A percentile compares a stretch with the other conserved stretches of the same genome.
Conservation (phyloP, 2,797 vertebrate genomes). For the Oryzias dopingdopingensis region DNA sequence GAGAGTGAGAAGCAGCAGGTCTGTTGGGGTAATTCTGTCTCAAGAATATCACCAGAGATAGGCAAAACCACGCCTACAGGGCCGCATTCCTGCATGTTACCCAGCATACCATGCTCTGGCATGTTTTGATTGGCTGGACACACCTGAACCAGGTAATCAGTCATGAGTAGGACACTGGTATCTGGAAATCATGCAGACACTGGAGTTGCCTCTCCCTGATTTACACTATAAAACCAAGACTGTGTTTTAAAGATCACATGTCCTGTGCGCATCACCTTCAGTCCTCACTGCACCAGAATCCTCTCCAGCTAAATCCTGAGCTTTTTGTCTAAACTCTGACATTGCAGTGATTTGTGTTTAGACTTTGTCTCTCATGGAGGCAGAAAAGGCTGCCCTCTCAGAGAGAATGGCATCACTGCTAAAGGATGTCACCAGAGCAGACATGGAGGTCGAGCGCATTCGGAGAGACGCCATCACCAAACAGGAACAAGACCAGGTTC, state of each 20-base stretch:
- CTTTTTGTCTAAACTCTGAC: slow-evolving; percentile 15
- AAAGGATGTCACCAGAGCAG: slow-evolving; percentile 62
- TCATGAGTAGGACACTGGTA: no score
- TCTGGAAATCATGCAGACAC: no score
- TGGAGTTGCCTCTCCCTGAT: background rate
- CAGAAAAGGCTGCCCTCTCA: slow-evolving; percentile 70
- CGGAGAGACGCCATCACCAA: slow-evolving; percentile 70
- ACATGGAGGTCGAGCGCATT: slow-evolving; percentile 64
- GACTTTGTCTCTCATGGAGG: slow-evolving; percentile 80
- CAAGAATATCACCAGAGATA: background rate
- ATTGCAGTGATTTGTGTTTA: slow-evolving; percentile 42
- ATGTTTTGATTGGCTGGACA: no score
- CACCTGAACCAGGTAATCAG: no score
- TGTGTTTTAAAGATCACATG: no score
- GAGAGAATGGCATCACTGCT: slow-evolving; percentile 70
- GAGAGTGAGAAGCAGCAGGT: slow-evolving; percentile 85
- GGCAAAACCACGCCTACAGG: background rate
- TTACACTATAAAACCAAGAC: background rate
- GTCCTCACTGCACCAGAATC: background rate
- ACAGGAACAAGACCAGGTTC: slow-evolving; percentile 81
- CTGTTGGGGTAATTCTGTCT: slow-evolving; percentile 10
- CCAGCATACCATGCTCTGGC: no score
- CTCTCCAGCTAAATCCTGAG: background rate
- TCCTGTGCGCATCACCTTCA: background rate
- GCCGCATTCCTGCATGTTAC: background rate